Base-by-base conservation (phyloP, 2,888 invertebrate genomes). In the Tipula confusa region DNA sequence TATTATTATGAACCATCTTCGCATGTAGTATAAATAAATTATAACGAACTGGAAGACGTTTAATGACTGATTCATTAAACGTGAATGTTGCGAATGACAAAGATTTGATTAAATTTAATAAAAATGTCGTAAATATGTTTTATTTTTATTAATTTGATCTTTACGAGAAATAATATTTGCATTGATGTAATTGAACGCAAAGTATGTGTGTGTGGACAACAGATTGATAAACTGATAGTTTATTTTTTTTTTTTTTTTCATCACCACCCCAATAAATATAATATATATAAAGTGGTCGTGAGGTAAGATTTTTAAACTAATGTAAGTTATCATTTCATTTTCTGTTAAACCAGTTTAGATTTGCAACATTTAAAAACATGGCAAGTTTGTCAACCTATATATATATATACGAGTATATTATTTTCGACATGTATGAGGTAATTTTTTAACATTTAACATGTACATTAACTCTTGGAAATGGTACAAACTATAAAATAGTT, bases 51-150 rank as follows among this genome's bases (percentile, higher is more conserved):
- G 64, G n/a, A 64, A 64, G 64, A 64, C 64, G 64, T 64, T 24
- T 64, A 24, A 33, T 33, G 33, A 64, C 64, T 64, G 64, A 64
- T 64, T 64, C 64, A 24, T 64, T 64, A 64, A 64, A 64, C 0
- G 7, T 64, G 64, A 64, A 64, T 64, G 9, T 24, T 24, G 24
- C 64, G 64, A 64, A 64, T 64, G 64, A 64, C 64, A 64, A 64
- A 64, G 64, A 64, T 64, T 64, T 64, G 64, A 64, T 64, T 64
- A 64, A 64, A 64, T 64, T 64, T 64, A 64, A 64, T 64, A 64
- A 64, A 64, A 64, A 64, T 64, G 64, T 64, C 64, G 24, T 64
- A 64, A 64, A 64, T 64, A 9, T 7, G 18, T 24, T 64, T 64
- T 64, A 64, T 64, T 64, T 64, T 24, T 64, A 64, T 64, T 64